Evolutionary conservation across 2,888 invertebrate species (phyloP).

Genomic region (Allygus modestus): DNA sequence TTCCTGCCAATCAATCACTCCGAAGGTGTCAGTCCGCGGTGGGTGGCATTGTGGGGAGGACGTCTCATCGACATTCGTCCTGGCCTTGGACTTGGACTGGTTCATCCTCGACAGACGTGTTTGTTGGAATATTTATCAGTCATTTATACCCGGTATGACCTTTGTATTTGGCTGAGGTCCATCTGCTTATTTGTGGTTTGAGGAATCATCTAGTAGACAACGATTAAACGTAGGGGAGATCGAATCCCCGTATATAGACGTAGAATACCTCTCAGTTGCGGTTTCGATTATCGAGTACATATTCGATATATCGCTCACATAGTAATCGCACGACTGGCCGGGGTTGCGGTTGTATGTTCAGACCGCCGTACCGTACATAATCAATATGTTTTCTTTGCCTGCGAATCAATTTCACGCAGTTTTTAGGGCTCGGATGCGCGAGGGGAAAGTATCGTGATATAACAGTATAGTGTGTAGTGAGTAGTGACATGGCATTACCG

Average conservation of each 20-base stretch:
- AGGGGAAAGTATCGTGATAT: constrained; percentile 34
- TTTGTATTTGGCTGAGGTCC: background rate
- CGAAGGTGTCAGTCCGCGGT: background rate
- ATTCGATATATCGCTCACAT: constrained; percentile 22
- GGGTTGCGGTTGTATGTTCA: background rate
- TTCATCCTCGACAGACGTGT: background rate
- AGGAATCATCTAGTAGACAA: no score
- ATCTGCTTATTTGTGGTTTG: background rate
- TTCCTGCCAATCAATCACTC: background rate
- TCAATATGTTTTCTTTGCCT: constrained; percentile 44
- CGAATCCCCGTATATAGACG: no score
- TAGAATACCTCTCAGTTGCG: background rate
- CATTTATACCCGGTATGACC: constrained; percentile 3
- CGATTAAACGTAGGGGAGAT: no score
- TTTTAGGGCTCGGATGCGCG: constrained; percentile 44
- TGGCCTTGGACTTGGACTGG: constrained; percentile 24
- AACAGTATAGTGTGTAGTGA: constrained; percentile 18
- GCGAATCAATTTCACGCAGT: constrained; percentile 46
- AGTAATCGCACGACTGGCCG: background rate
- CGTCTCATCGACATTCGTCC: background rate
- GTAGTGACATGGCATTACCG: background rate
- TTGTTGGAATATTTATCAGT: background rate
- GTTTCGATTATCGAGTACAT: background rate
- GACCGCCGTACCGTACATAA: constrained; percentile 29
- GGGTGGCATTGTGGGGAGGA: background rate